A percentile compares a stretch with the other conserved stretches of the same genome.
Conservation (phyloP, 1,140 invertebrate genomes). For the Listronotus oregonensis region DNA sequence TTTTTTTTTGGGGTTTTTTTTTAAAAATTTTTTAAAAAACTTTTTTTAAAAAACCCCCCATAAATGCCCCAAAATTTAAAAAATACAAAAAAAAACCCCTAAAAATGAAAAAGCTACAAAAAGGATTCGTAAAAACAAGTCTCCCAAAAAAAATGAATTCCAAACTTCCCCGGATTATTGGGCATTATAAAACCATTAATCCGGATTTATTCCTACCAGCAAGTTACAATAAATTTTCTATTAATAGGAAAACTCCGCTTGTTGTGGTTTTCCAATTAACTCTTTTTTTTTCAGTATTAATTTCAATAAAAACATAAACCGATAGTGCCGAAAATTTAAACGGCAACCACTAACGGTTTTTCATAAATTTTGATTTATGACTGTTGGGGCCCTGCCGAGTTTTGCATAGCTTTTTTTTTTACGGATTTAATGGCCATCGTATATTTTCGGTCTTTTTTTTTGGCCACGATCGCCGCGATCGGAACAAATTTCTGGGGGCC, state of each 20-base stretch:
- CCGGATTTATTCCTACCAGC: background rate
- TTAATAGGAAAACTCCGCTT: slow-evolving; percentile 12
- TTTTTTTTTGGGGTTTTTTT: no score
- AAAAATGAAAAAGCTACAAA: no score
- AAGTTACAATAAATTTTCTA: slow-evolving; percentile 4
- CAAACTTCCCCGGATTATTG: background rate
- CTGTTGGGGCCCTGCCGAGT: slow-evolving; percentile 2
- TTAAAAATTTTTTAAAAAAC: no score
- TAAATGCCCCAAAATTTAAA: no score
- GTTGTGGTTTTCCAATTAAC: slow-evolving; percentile 8
- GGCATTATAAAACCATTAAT: slow-evolving; percentile 10
- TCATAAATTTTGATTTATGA: slow-evolving; percentile 22
- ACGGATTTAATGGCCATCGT: slow-evolving; percentile 13
- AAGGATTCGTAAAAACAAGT: no score
- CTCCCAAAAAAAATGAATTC: background rate
- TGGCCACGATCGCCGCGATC: background rate
- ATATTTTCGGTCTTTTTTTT: slow-evolving; percentile 13
- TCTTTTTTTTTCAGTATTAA: slow-evolving; percentile 15
- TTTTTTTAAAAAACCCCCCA: no score
- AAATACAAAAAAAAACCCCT: no score
- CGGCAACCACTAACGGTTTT: slow-evolving; percentile 21
- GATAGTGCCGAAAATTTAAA: slow-evolving; percentile 9
- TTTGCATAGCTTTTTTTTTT: slow-evolving; percentile 22
- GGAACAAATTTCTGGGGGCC: slow-evolving; percentile 11
- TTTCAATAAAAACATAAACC: slow-evolving; percentile 26